Conservation (phyloP, 1,140 invertebrate genomes). For the Apis laboriosa region DNA sequence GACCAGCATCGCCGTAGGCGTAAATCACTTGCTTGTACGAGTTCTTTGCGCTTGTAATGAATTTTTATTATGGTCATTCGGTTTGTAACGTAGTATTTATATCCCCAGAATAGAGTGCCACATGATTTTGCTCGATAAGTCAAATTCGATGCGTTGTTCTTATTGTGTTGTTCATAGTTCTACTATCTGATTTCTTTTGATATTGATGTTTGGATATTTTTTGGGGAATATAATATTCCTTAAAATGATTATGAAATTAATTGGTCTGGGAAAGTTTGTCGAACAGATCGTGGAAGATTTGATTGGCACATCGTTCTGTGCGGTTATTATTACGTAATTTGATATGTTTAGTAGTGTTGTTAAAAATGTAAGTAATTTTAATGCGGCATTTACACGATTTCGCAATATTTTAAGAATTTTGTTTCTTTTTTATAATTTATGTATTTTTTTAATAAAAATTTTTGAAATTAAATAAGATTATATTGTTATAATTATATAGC, state of each 20-base stretch:
- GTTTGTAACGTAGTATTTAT: conserved; percentile 50
- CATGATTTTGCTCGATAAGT: conserved; percentile 12
- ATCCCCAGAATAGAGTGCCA: conserved; percentile 36
- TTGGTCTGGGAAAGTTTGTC: conserved; percentile 2
- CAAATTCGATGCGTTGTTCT: background rate
- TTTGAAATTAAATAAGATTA: too few relatives aligned
- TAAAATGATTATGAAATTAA: background rate
- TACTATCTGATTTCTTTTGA: background rate
- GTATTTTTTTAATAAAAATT: too few relatives aligned
- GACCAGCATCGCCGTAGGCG: conserved; percentile 47
- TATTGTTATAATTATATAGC: too few relatives aligned
- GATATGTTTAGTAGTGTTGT: background rate
- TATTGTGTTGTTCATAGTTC: background rate
- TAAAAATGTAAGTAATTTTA: too few relatives aligned
- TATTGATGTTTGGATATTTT: background rate
- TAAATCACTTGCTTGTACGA: conserved; percentile 50
- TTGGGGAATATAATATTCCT: conserved; percentile 13
- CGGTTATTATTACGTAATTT: background rate
- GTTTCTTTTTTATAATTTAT: too few relatives aligned
- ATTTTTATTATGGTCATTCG: conserved; percentile 57
- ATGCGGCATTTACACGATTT: too few relatives aligned
- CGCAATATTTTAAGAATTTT: too few relatives aligned
- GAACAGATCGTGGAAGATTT: background rate
- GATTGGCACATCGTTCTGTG: background rate
- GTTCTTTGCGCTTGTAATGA: conserved; percentile 47